phyloP scores from a whole-genome alignment of 2,888 invertebrate genomes.

The Lasioglossum lativentre region DNA sequence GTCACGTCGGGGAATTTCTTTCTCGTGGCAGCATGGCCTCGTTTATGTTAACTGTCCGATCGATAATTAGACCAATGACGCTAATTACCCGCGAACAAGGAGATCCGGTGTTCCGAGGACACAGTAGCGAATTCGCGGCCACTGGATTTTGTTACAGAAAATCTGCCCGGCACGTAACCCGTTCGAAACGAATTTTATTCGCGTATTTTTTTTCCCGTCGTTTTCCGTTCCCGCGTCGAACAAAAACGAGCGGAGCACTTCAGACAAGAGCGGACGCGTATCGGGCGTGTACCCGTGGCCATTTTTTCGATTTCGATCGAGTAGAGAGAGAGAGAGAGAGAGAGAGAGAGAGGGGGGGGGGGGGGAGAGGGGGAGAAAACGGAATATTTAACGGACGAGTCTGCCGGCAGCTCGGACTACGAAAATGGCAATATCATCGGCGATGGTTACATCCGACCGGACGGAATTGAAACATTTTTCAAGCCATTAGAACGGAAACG shows the following conservation, averaged over 20 bases:
- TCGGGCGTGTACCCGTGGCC: constrained; percentile 16
- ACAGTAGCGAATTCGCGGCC: not conserved
- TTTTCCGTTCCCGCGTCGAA: constrained; percentile 9
- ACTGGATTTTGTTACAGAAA: not conserved
- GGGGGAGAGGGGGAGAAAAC: not conserved
- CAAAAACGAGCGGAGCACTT: constrained; percentile 21
- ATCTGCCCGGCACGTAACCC: not conserved
- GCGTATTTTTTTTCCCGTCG: not conserved
- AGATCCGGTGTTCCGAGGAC: not conserved
- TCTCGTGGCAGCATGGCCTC: not conserved
- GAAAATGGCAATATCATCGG: constrained; percentile 55
- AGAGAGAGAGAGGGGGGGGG: too few relatives aligned
- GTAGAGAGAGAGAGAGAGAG: not conserved
- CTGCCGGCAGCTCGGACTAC: not conserved
- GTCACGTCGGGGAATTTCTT: not conserved
- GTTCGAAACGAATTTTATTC: not conserved
- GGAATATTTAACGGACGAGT: constrained; percentile 13
- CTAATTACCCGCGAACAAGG: constrained; percentile 44
- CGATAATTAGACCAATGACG: constrained; percentile 53
- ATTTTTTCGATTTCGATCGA: not conserved
- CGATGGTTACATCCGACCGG: constrained; percentile 49
- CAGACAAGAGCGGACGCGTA: constrained; percentile 16
- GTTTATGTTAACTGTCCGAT: not conserved
- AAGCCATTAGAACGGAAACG: constrained; percentile 59
- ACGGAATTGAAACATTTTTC: constrained; percentile 78